Conservation (phyloP, 2,888 invertebrate genomes). For the Alcis repandata region DNA sequence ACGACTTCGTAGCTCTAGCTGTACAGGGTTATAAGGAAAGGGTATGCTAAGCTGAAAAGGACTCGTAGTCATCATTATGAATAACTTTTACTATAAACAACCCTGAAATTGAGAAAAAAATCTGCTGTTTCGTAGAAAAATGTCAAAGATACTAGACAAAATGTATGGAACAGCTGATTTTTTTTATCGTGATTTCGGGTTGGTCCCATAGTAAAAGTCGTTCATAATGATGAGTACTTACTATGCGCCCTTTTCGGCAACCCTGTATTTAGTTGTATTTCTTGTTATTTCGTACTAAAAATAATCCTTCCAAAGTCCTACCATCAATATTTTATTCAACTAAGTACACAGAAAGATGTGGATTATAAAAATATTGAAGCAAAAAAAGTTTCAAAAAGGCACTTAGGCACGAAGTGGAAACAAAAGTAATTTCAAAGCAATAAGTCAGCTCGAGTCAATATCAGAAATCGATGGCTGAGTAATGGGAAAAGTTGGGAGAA, state of each 20-base stretch:
- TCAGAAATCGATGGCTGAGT: conserved; percentile 40
- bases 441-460: conserved; percentile 44
- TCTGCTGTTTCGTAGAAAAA: too few species aligned
- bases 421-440: conserved; percentile 41
- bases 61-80: too few species aligned
- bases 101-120: too few species aligned
- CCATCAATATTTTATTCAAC: background rate
- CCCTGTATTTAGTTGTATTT: background rate
- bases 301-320: background rate
- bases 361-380: conserved; percentile 23
- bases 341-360: conserved; percentile 1
- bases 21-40: background rate
- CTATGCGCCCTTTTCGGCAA: too few species aligned
- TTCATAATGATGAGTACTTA: too few species aligned
- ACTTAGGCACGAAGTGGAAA: conserved; percentile 28
- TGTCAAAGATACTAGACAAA: too few species aligned
- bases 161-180: too few species aligned
- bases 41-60: too few species aligned
- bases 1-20: background rate
- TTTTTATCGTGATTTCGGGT: too few species aligned
- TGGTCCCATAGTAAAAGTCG: too few species aligned
- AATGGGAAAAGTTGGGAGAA: conserved; percentile 43
- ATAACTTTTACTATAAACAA: too few species aligned
- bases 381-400: conserved; percentile 25
- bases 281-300: background rate